Conservation (phyloP, 2,888 invertebrate genomes). For the Nyleta sp. region DNA sequence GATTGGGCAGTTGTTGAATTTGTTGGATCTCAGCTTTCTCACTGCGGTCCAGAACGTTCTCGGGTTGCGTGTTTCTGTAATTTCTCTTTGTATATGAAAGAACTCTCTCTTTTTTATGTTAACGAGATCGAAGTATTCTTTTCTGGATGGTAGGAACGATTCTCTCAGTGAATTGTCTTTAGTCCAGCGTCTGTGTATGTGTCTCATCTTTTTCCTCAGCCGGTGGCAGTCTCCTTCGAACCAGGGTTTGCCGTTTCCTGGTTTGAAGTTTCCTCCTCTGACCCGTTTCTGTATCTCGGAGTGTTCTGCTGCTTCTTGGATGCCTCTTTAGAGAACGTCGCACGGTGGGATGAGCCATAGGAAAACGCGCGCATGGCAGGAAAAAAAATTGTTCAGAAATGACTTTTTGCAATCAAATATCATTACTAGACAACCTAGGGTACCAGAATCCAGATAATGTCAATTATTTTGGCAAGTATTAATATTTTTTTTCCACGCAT, state of each 20-base stretch:
- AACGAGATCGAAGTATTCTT: conserved; percentile 3
- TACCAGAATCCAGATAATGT: too few species aligned
- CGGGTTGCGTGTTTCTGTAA: too few species aligned
- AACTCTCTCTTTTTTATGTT: conserved; percentile 22
- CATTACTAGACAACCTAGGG: too few species aligned
- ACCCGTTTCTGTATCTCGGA: not conserved
- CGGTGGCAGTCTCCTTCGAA: not conserved
- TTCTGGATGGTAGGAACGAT: not conserved
- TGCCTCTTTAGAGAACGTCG: not conserved
- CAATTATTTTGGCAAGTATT: too few species aligned
- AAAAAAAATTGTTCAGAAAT: too few species aligned
- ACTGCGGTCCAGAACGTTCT: not conserved
- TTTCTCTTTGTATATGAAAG: too few species aligned
- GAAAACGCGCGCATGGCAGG: too few species aligned
- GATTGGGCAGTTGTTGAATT: not conserved
- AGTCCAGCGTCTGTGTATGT: not conserved
- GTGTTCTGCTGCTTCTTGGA: not conserved
- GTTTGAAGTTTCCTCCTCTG: not conserved
- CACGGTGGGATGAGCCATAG: too few species aligned
- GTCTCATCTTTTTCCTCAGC: not conserved
- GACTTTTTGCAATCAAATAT: too few species aligned
- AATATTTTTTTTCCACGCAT: too few species aligned
- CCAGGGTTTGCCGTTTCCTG: not conserved
- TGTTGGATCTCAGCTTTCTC: not conserved
- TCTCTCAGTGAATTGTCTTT: too few species aligned